Evolutionary conservation across 2,797 vertebrate genomes (phyloP), one percentile per base, ranked within the genome.

Genomic region (Coracias cyanogaster): DNA sequence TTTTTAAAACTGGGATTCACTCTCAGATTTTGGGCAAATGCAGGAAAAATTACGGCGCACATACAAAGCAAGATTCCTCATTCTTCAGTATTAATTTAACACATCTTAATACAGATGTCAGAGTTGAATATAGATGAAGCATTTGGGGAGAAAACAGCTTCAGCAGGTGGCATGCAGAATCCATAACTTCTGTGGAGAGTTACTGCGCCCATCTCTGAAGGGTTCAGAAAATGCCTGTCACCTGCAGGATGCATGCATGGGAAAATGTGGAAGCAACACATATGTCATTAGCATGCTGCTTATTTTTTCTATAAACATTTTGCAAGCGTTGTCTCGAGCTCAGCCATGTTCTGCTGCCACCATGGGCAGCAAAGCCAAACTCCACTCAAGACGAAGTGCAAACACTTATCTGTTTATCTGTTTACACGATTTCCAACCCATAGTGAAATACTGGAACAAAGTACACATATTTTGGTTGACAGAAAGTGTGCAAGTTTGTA

Each of bases 21-120:
- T 81, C 43, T 76, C 35, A 76, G 41, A 66, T 93, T 94, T 62
- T 35, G 31, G 24, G 26, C 31, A 90, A 86, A 37, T 1, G 2
- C 19, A 13, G 9, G 29, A 49, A 49, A 80, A 70, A 35, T 26
- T 39, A 25, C 0, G 0, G 11, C 2, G 0, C 33, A 25, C 2
- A 4, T 60, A 64, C 17, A 45, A 60, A 81, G 26, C 45, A 61
- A 74, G 22, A 52, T 10, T 51, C 37, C 3, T 7, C 13, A 26
- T 66, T 82, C 26, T 49, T 80, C 43, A 69, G 14, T 41, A 24
- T n/a, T 81, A n/a, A 18, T 91, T 74, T 86, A 76, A n/a, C 15
- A 49, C 6, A n/a, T 25, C 28, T 62, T 86, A 37, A 74, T 82
- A 21, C 24, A 26, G 58, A 41, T 33, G 64, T 85, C 3, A 8